Base-by-base conservation (phyloP, 2,888 invertebrate species). In the Neoscelio sp. region DNA sequence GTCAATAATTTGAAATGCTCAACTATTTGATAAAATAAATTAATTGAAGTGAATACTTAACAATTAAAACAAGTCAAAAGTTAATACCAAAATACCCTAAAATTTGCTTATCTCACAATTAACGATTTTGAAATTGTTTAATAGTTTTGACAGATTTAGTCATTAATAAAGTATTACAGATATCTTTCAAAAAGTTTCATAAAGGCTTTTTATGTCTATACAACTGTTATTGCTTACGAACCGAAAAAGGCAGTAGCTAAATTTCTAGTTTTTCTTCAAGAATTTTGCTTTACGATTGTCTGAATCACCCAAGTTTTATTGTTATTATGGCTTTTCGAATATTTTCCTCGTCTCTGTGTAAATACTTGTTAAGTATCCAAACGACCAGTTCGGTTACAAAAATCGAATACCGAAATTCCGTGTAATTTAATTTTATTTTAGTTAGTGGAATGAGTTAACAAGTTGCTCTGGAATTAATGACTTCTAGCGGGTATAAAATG, bases 131-230 rank as follows among this genome's bases (percentile, higher is more conserved):
- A 23, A 3, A 23, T 4, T 23, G 23, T 4, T 4, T 23, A n/a
- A 6, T 23, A 23, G 38, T 62, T 54, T 71, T 62, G 52, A 68
- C 58, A 33, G 12, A 10, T 28, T 15, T 26, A 6, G 42, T 71
- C 60, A 60, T 71, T 58, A 70, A 58, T n/a, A 58, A n/a, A n/a
- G 52, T 30, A 40, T 54, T 50, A 52, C 44, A 26, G 62, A 42
- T 40, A n/a, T n/a, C n/a, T 71, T 71, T 54, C 54, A 44, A 18
- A 33, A 8, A 1, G 10, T 17, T 7, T 17, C 23, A 48, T 38
- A 70, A 60, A 58, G 30, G 10, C 1, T 70, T 48, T 50, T 30
- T 40, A 18, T 48, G 40, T 33, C 17, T 68, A 56, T 48, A 68
- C 28, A 35, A 46, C 2, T 23, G n/a, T 33, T 35, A 42, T 23